These are phyloP conservation scores for Nilaparvata lugens DNA, from an alignment of 1,140 invertebrate genomes.

Conservation along the genomic window DNA sequence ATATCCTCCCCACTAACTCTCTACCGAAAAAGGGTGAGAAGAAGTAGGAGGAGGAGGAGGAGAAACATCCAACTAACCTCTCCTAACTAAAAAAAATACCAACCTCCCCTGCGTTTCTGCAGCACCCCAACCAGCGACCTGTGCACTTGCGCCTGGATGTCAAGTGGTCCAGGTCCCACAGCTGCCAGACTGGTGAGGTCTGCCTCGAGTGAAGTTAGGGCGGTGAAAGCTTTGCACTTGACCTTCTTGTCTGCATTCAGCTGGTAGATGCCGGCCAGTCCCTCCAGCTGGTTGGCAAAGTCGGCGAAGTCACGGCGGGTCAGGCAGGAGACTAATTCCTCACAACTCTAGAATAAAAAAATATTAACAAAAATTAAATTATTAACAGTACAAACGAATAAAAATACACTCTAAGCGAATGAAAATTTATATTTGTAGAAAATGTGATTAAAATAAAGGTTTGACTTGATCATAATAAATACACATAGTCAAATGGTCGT, in stretches of 20 bases:
- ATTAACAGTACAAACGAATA: too few species aligned
- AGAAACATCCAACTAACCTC: too few species aligned
- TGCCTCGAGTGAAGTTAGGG: constrained; percentile 81
- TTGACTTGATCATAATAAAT: too few species aligned
- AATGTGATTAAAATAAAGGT: too few species aligned
- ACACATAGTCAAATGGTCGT: too few species aligned
- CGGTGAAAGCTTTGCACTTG: constrained; percentile 87
- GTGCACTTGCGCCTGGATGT: constrained; percentile 78
- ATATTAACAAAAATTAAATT: not conserved
- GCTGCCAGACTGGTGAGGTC: constrained; percentile 81
- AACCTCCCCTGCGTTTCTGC: constrained; percentile 63
- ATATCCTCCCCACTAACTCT: too few species aligned
- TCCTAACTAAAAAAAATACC: too few species aligned
- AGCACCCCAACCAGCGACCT: constrained; percentile 80
- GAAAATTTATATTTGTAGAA: too few species aligned
- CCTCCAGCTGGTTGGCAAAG: constrained; percentile 85
- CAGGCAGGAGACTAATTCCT: constrained; percentile 73
- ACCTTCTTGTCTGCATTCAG: constrained; percentile 90
- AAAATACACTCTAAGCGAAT: too few species aligned
- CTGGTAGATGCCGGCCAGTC: constrained; percentile 84
- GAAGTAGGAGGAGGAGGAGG: too few species aligned
- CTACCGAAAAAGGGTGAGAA: too few species aligned
- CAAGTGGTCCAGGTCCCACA: constrained; percentile 68
- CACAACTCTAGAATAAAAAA: constrained; percentile 58
- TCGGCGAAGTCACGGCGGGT: constrained; percentile 80